phyloP scores from a whole-genome alignment of 2,113 vertebrate genomes.

The Pycnonotus jocosus region DNA sequence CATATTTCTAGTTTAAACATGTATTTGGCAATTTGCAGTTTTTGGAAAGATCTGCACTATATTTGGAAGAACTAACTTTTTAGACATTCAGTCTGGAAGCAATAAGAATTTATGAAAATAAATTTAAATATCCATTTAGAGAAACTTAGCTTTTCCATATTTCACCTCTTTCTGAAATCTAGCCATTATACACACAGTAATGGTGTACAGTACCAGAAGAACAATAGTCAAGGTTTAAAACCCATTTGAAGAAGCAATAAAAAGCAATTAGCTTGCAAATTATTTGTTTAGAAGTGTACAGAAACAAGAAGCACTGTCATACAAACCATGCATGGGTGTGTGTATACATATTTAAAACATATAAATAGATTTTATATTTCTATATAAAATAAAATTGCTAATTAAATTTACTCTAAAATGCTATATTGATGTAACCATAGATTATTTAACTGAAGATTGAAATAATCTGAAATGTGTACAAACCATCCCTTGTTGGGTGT shows the following conservation, averaged over 20 bases:
- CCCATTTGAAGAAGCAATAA: background rate
- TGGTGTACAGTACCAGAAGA: background rate
- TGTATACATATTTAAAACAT: background rate
- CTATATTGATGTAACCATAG: background rate
- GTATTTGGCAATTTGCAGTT: background rate
- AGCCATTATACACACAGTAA: background rate
- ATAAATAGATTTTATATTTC: background rate
- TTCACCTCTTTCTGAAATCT: background rate
- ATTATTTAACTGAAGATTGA: background rate
- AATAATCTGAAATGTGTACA: background rate
- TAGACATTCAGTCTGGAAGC: background rate
- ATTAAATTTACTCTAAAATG: background rate
- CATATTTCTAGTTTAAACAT: background rate
- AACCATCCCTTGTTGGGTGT: background rate
- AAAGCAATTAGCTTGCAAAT: background rate
- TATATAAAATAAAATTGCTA: background rate
- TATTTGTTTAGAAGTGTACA: background rate
- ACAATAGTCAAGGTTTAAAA: background rate
- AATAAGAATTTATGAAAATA: background rate
- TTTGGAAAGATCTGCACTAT: background rate
- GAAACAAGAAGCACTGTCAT: background rate
- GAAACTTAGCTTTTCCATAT: background rate
- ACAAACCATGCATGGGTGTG: background rate
- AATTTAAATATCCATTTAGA: background rate
- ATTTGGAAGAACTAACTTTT: background rate